Evolutionary conservation across 2,797 vertebrate genomes (phyloP).

Genomic region (Spatula versicolor): DNA sequence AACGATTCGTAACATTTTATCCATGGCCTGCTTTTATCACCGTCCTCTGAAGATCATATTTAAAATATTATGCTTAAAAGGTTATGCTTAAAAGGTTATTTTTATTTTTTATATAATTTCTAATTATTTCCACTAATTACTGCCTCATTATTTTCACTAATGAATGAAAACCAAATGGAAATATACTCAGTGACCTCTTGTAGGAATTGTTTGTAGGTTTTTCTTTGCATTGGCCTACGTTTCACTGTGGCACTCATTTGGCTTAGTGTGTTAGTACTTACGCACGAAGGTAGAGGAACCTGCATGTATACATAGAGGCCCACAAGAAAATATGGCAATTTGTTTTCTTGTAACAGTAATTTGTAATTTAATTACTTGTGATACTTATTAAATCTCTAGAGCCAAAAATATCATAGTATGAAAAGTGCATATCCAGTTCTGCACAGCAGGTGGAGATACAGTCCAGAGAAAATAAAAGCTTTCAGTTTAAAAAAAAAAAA

Average conservation of each 20-base stretch:
- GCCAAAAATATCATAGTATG: neutral
- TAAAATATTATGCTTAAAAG: neutral
- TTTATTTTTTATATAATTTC: neutral
- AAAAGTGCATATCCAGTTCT: neutral
- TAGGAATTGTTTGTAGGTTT: neutral
- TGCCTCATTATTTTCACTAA: neutral
- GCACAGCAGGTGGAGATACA: neutral
- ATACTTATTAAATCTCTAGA: neutral
- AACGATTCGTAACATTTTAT: neutral
- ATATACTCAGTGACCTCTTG: neutral
- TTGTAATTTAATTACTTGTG: neutral
- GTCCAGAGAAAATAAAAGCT: neutral
- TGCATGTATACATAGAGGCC: neutral
- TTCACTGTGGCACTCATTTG: neutral
- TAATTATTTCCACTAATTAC: neutral
- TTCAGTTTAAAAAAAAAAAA: neutral
- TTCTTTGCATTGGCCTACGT: neutral
- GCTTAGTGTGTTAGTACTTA: neutral
- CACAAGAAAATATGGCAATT: neutral
- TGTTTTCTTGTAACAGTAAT: neutral
- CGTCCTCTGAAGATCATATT: neutral
- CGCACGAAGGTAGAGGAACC: neutral
- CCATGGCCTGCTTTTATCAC: neutral
- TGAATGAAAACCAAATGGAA: neutral
- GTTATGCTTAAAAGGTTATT: neutral